Conservation (phyloP, 2,888 invertebrate species). For the Drymonia ruficornis region DNA sequence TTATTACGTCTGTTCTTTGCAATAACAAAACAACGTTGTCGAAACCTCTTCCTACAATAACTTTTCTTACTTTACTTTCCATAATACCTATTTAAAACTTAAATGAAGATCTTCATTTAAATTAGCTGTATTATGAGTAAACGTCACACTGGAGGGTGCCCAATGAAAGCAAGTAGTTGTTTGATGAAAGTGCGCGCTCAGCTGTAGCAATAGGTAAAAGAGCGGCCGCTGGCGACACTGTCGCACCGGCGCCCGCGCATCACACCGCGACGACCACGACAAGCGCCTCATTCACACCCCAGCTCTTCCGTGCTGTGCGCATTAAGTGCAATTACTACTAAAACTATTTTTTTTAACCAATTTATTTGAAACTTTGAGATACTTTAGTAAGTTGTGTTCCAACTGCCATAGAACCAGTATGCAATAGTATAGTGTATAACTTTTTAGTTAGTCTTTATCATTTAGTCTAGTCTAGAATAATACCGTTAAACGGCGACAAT, state of each 20-base stretch:
- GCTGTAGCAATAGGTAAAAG: constrained; percentile 60
- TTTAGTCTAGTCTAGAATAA: constrained; percentile 11
- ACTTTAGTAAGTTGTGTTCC: constrained; percentile 8
- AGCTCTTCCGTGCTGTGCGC: constrained; percentile 45
- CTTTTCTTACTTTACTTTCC: too few species aligned
- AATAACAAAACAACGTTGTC: too few species aligned
- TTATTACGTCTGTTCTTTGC: too few species aligned
- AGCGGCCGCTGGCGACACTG: constrained; percentile 42
- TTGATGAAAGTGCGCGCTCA: constrained; percentile 63
- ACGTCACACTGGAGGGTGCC: constrained; percentile 26
- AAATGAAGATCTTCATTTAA: too few species aligned
- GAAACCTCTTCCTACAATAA: too few species aligned
- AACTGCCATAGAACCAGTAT: neutral
- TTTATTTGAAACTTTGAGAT: constrained; percentile 28
- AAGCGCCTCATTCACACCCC: constrained; percentile 44
- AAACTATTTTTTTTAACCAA: constrained; percentile 19
- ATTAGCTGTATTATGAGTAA: neutral
- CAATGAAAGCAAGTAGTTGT: constrained; percentile 50
- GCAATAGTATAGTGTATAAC: constrained; percentile 1
- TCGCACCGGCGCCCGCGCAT: constrained; percentile 60
- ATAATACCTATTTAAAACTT: too few species aligned
- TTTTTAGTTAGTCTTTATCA: constrained; percentile 1
- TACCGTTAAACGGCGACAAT: constrained; percentile 53
- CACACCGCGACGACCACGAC: constrained; percentile 52
- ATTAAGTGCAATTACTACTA: constrained; percentile 40